Conservation (phyloP, 2,888 invertebrate genomes). For the Philopedon plagiatum region DNA sequence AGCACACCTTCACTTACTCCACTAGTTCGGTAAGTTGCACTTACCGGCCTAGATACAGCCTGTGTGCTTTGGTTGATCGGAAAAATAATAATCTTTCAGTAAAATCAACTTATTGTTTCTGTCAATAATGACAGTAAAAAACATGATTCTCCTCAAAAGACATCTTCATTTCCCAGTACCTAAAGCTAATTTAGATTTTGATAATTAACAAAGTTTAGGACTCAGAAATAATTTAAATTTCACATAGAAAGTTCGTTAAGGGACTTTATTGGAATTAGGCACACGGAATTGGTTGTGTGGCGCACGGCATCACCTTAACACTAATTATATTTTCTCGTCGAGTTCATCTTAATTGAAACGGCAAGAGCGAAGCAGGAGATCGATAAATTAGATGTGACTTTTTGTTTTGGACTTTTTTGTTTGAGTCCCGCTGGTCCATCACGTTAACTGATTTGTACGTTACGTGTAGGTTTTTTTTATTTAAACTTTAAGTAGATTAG, state of each 20-base stretch:
- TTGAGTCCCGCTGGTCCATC: background rate
- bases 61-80: no score
- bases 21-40: no score
- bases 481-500: no score
- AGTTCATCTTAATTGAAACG: conserved; percentile 3
- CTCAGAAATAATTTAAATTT: conserved; percentile 2
- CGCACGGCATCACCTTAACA: background rate
- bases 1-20: no score
- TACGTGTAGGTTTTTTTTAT: no score
- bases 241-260: background rate
- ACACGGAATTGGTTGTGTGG: conserved; percentile 4
- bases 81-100: no score
- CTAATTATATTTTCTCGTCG: background rate
- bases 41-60: no score
- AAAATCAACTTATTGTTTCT: no score
- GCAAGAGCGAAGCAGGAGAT: conserved; percentile 1
- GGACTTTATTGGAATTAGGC: conserved; percentile 1
- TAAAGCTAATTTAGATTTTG: background rate
- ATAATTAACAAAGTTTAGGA: background rate
- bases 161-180: background rate
- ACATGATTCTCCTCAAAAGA: no score
- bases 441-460: no score
- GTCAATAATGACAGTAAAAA: no score
- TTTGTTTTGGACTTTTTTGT: background rate
- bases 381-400: background rate